These are phyloP conservation scores for Macrostomum lignano DNA, from an alignment of 1,140 invertebrate genomes.

Conservation along the genomic window DNA sequence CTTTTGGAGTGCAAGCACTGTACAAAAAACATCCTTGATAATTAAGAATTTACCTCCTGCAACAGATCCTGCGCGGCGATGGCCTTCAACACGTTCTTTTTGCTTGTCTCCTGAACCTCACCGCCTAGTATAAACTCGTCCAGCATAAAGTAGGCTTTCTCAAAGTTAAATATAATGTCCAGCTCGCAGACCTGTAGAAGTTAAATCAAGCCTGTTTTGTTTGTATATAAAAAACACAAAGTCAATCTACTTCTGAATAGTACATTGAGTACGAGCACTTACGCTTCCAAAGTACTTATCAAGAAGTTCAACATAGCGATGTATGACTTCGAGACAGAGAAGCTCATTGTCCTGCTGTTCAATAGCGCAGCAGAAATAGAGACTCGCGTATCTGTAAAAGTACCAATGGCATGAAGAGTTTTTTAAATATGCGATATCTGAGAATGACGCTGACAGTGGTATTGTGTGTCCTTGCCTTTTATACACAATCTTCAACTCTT, in stretches of 20 bases:
- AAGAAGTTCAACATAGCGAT: conserved; percentile 84
- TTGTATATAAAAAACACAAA: too few relatives aligned
- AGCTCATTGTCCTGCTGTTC: conserved; percentile 92
- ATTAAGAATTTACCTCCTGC: conserved; percentile 4
- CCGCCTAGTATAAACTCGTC: conserved; percentile 85
- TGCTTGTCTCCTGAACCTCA: conserved; percentile 36
- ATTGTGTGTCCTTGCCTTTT: conserved; percentile 60
- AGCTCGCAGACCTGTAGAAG: conserved; percentile 64
- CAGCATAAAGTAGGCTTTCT: conserved; percentile 95
- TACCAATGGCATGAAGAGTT: conserved; percentile 10
- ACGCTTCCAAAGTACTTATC: conserved; percentile 99
- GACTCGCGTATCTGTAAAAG: conserved; percentile 71
- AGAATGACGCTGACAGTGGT: too few relatives aligned
- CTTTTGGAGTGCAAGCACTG: too few relatives aligned
- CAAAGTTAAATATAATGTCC: conserved; percentile 99
- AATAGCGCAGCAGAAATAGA: conserved; percentile 97
- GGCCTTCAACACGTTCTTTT: conserved; percentile 2
- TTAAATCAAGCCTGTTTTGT: conserved; percentile 9
- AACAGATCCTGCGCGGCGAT: conserved; percentile 1
- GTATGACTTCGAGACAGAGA: conserved; percentile 78
- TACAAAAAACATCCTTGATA: too few relatives aligned
- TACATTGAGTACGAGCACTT: too few relatives aligned
- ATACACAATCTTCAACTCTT: conserved; percentile 92
- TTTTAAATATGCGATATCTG: not conserved
- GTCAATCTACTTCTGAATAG: too few relatives aligned